A percentile compares a stretch with the other conserved stretches of the same genome.
Conservation (phyloP, 2,797 vertebrate genomes). For the Sphenopsis melanotis region DNA sequence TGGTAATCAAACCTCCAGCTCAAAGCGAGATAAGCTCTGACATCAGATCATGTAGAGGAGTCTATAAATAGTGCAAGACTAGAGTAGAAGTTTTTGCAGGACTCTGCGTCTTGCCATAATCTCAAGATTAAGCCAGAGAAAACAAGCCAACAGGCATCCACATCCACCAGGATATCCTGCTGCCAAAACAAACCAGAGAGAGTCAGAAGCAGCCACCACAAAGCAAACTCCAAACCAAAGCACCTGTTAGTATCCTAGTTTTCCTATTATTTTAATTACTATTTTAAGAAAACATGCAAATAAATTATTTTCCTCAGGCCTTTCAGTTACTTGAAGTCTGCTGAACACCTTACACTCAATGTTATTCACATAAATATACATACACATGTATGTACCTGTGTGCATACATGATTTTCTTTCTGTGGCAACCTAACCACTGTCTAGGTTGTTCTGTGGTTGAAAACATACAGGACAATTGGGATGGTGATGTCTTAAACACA, state of each 20-base stretch:
- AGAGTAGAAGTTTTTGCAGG: not conserved
- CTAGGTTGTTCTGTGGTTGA: not conserved
- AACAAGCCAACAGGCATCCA: not conserved
- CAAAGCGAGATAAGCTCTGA: not conserved
- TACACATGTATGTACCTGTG: too few species aligned
- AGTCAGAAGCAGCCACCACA: not conserved
- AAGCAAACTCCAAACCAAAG: not conserved
- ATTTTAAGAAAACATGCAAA: not conserved
- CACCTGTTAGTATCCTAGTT: not conserved
- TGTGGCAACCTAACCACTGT: not conserved
- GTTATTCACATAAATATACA: not conserved
- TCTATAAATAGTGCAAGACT: not conserved
- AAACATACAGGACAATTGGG: not conserved
- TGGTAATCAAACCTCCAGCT: not conserved
- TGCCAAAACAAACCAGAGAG: not conserved
- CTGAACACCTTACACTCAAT: not conserved
- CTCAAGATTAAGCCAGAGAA: not conserved
- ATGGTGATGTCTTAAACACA: rapidly evolving
- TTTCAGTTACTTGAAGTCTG: not conserved
- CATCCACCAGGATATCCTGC: not conserved
- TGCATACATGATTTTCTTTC: not conserved
- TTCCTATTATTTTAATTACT: not conserved
- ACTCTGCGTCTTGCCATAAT: not conserved
- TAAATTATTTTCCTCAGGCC: not conserved
- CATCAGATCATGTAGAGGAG: not conserved